Conservation (phyloP, 2,888 invertebrate genomes). For the Tetragonisca angustula region DNA sequence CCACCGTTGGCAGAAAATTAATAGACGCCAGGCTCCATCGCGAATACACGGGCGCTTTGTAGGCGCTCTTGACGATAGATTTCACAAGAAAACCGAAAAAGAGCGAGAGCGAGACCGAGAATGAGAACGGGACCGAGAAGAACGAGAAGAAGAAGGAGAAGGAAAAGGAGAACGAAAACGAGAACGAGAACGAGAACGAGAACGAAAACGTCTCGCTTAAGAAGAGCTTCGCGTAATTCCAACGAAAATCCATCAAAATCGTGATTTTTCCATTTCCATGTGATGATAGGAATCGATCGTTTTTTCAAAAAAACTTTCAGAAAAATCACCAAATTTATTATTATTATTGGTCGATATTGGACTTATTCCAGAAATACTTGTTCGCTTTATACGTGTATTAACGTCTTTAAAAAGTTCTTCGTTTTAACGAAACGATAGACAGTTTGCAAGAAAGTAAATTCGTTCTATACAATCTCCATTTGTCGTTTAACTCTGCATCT, state of each 20-base stretch:
- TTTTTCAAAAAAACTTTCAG: no score
- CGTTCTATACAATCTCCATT: neutral
- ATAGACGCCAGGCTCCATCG: slow-evolving; percentile 58
- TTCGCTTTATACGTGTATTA: no score
- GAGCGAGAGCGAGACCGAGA: no score
- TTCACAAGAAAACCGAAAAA: slow-evolving; percentile 55
- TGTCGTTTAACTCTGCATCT: neutral
- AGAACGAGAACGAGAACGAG: no score
- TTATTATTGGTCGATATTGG: no score
- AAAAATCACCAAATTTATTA: no score
- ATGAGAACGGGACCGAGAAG: neutral
- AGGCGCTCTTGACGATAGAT: slow-evolving; percentile 56
- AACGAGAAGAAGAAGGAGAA: no score
- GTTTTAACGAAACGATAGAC: neutral
- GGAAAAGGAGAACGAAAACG: no score
- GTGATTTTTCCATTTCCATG: neutral
- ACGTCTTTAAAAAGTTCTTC: neutral
- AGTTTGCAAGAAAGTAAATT: neutral
- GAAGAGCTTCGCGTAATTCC: slow-evolving; percentile 38
- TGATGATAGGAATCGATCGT: neutral
- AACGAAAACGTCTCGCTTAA: slow-evolving; percentile 13
- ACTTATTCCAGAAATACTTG: no score
- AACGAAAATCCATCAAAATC: slow-evolving; percentile 21
- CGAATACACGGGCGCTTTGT: slow-evolving; percentile 38
- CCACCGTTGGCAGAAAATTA: slow-evolving; percentile 69